Conservation (phyloP, 1,140 invertebrate species). For the Cherax quadricarinatus region DNA sequence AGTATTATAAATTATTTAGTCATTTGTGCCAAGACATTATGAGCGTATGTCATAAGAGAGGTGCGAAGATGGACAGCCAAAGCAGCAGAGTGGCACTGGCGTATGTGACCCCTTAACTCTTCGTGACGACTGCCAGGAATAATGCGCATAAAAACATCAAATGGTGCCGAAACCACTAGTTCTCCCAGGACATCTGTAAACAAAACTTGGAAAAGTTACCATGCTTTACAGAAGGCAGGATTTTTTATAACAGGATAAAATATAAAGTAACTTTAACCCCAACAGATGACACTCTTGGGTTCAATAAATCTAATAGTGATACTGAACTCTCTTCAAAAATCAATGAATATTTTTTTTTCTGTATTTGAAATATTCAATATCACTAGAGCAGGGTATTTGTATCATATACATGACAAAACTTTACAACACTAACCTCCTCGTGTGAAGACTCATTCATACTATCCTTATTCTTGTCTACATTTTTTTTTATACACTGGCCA, state of each 20-base stretch:
- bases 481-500: no score
- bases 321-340: no score
- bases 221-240: neutral
- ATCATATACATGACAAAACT: no score
- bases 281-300: no score
- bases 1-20: conserved; percentile 14
- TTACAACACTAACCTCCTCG: no score
- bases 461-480: no score
- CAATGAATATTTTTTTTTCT: no score
- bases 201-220: neutral
- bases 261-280: neutral
- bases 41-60: conserved; percentile 47
- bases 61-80: conserved; percentile 43
- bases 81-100: conserved; percentile 60
- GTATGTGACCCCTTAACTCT: conserved; percentile 55
- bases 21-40: conserved; percentile 58
- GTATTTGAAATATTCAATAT: no score
- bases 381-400: no score
- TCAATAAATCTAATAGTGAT: no score
- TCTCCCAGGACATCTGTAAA: conserved; percentile 54
- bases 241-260: neutral
- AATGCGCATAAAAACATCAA: conserved; percentile 57
- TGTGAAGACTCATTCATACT: no score
- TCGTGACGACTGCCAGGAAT: conserved; percentile 43
- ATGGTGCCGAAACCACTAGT: conserved; percentile 25